Evolutionary conservation across 2,113 vertebrate species (phyloP).

Genomic region (Oncorhynchus mykiss): DNA sequence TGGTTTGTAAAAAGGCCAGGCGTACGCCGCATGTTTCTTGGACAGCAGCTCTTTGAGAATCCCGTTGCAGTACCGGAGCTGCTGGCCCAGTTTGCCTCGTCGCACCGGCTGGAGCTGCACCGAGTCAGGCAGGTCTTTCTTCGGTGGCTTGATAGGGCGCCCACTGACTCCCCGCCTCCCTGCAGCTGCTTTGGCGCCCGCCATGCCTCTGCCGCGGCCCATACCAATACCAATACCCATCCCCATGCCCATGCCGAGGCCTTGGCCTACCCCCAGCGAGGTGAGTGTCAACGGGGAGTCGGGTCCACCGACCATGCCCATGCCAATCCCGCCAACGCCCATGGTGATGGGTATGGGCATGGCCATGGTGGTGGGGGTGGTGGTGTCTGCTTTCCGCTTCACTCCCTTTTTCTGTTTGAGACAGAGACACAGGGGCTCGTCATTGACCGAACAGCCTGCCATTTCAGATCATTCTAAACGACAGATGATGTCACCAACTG

Average conservation of each 20-base stretch:
- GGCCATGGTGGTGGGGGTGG: conserved; percentile 81
- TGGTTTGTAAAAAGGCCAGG: conserved; percentile 96
- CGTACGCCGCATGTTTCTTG: conserved; percentile 92
- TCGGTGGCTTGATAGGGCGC: conserved; percentile 88
- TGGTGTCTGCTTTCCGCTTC: conserved; percentile 94
- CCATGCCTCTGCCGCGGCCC: conserved; percentile 44
- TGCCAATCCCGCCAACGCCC: conserved; percentile 67
- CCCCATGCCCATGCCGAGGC: conserved; percentile 34
- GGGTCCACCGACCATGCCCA: conserved; percentile 52
- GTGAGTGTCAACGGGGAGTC: conserved; percentile 75
- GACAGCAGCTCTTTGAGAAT: conserved; percentile 93
- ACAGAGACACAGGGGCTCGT: not conserved
- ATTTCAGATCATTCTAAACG: not conserved
- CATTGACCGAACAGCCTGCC: not conserved
- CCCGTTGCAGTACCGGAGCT: conserved; percentile 88
- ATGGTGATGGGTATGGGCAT: conserved; percentile 76
- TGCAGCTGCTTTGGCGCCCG: conserved; percentile 66
- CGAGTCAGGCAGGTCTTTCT: conserved; percentile 90
- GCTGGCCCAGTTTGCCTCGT: conserved; percentile 84
- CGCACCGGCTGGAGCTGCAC: conserved; percentile 85
- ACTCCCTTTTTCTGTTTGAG: conserved; percentile 86
- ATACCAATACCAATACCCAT: conserved; percentile 40
- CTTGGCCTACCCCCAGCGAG: conserved; percentile 66
- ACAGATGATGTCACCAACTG: too few species aligned
- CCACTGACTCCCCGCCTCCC: conserved; percentile 79